These are phyloP conservation scores for Heliconius cydno DNA, from an alignment of 2,888 invertebrate species.

Conservation along the genomic window DNA sequence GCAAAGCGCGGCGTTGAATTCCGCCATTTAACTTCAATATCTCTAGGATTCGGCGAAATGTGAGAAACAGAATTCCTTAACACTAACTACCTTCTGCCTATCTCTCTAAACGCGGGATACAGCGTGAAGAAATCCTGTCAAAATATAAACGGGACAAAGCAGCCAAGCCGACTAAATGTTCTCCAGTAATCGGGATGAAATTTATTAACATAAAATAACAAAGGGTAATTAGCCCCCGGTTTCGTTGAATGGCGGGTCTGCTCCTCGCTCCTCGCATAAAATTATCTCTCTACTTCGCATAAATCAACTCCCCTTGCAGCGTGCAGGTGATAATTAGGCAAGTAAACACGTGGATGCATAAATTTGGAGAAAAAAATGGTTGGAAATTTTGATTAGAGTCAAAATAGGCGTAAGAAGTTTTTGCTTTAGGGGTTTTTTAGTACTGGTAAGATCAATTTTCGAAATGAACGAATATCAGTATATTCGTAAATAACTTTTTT, in stretches of 20 bases:
- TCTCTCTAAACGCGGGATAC: too few species aligned
- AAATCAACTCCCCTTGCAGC: conserved; percentile 47
- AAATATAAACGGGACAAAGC: conserved; percentile 47
- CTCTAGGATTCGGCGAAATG: too few species aligned
- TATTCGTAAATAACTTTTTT: too few species aligned
- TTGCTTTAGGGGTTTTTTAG: background rate
- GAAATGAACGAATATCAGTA: background rate
- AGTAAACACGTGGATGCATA: conserved; percentile 37
- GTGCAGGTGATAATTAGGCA: conserved; percentile 40
- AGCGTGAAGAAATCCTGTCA: conserved; percentile 1
- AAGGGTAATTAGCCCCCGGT: conserved; percentile 73
- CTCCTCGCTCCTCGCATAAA: conserved; percentile 64
- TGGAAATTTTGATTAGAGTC: background rate
- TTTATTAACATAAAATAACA: conserved; percentile 83
- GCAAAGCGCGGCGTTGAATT: too few species aligned
- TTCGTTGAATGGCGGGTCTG: conserved; percentile 52
- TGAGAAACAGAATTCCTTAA: too few species aligned
- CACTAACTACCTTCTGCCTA: too few species aligned
- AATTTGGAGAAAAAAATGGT: conserved; percentile 32
- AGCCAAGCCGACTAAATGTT: conserved; percentile 51
- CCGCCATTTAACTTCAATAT: too few species aligned
- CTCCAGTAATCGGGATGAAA: conserved; percentile 63
- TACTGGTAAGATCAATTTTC: background rate
- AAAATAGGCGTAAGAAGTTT: background rate
- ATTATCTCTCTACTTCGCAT: conserved; percentile 54